Base-by-base conservation (phyloP, 2,888 invertebrate genomes). In the Sinodicranocentrus sp. region DNA sequence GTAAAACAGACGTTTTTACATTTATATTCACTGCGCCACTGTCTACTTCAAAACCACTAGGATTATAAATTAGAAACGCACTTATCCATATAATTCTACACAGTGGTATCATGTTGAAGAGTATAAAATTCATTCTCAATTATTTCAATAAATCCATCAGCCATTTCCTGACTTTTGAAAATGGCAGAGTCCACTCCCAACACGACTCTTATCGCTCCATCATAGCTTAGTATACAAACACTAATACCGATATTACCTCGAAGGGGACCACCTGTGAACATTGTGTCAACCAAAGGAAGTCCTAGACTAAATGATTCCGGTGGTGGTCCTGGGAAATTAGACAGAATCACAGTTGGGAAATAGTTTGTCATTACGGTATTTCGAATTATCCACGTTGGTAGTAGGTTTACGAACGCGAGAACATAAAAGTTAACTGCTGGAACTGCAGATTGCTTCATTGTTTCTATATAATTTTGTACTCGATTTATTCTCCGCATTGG, bases 201-300 rank as follows among this genome's bases (percentile, higher is more conserved):
- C 0, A 88, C 88, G 23, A 88, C 82, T 19, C 88, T 68, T 23
- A 88, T 68, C 25, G 80, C 85, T 65, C 86, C 87, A 73, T 86
- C 85, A 59, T 87, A 88, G 39, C 87, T 87, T n/a, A 88, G 54
- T 26, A 88, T 87, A n/a, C 86, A 86, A 13, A 88, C 79, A 61
- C 86, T 86, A 19, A 88, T 87, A 86, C 88, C 88, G 26, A 87
- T 87, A 59, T 84, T 88, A 6, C 88, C 88, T 1, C 86, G 44
- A 0, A 88, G 59, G 5, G 88, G 87, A 0, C 88, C 88, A 19
- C 88, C 88, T 19, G 87, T 87, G 54, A 88, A 88, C 84, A 86
- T 86, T 19, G 72, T 85, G 28, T 88, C 88, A 10, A 86, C 86
- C 21, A 88, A 44, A 1, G 86, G 87, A 67, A 73, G 86, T 43